Percentiles rank a stretch among this genome's conserved stretches.
Conservation (phyloP, 2,113 vertebrate genomes). For the Burhinus bistriatus region DNA sequence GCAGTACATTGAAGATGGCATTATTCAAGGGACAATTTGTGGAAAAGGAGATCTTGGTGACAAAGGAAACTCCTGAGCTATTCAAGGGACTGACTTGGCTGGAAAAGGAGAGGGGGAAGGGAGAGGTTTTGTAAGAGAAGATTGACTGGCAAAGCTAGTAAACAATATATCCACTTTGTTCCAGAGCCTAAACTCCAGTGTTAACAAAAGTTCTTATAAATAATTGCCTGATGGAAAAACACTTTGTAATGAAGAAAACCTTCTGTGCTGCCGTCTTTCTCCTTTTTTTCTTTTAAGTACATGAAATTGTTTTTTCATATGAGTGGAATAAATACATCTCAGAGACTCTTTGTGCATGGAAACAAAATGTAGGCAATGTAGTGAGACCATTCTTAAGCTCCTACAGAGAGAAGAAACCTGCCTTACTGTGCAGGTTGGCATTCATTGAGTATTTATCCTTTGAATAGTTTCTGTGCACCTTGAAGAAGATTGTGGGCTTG, state of each 20-base stretch:
- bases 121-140: constrained; percentile 43
- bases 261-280: constrained; percentile 46
- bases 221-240: constrained; percentile 63
- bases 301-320: constrained; percentile 17
- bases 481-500: neutral
- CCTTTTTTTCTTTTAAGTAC: constrained; percentile 5
- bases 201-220: constrained; percentile 63
- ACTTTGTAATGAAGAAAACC: constrained; percentile 58
- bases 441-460: neutral
- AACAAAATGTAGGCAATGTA: neutral
- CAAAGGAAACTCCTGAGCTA: constrained; percentile 63
- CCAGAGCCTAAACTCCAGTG: constrained; percentile 54
- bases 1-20: constrained; percentile 73
- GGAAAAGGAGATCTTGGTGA: constrained; percentile 51
- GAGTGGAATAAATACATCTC: neutral
- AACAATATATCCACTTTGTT: constrained; percentile 48
- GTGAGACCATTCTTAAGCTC: neutral
- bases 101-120: constrained; percentile 35
- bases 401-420: neutral
- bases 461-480: neutral
- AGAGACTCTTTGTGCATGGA: neutral
- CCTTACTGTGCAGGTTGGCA: neutral
- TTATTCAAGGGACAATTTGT: constrained; percentile 63
- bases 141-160: constrained; percentile 41
- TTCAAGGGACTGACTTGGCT: neutral